Base-by-base conservation (phyloP, 2,888 invertebrate genomes). In the Fissipunctia ypsillon region DNA sequence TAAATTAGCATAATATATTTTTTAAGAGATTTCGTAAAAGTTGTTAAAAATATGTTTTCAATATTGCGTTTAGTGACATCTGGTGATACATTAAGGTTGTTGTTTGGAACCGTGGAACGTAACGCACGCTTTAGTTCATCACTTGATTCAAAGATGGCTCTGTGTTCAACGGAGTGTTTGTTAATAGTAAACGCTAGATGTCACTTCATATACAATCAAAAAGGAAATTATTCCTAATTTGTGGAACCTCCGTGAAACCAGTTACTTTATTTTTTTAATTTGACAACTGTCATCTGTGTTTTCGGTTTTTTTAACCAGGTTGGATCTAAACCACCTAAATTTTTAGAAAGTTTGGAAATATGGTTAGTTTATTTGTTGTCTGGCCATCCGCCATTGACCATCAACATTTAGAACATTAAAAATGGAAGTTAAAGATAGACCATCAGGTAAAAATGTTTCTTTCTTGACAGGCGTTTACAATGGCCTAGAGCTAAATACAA, bases 1-100 rank as follows among this genome's bases (percentile, higher is more conserved):
- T 48, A 9, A 35, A 25, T 48, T 7, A 6, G 22, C 3, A 10
- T 6, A 50, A 41, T 16, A 2, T 5, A 5, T 28, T 38, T 56
- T 35, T 28, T 0, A 19, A 7, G 16, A 28, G 2, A 25, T 48
- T 25, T 31, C n/a, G 0, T 16, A 3, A 0, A 38, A 16, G 7
- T 31, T 16, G 16, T 38, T 22, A 19, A 45, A 28, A 6, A 10
- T 41, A 45, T 3, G 1, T n/a, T 73, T 54, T 1, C 1, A 22
- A 31, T 31, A 5, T 43, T 81, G 22, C 9, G 5, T 50, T 52
- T 52, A 78, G 25, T 9, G 82, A 19, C 77, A 78, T 67, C 77
- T 78, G 57, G 67, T 38, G 54, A 10, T 19, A 54, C 6, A 16
- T 25, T n/a, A 10, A 0, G 3, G 38, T 22, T 38, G 28, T 14